Conservation (phyloP, 2,797 vertebrate genomes). For the Synanceia verrucosa region DNA sequence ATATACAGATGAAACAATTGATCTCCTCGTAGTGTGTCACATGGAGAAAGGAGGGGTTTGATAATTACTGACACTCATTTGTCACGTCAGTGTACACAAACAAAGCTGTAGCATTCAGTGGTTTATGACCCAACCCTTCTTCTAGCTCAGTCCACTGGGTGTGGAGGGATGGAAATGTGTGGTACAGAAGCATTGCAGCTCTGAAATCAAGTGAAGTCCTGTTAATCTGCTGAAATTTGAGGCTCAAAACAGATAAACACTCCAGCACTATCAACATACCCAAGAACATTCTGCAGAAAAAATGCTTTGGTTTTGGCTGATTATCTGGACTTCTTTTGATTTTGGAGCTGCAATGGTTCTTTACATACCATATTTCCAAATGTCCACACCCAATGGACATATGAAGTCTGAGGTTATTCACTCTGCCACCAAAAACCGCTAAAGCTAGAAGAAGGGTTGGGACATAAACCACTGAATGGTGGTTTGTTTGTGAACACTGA, state of each 20-base stretch:
- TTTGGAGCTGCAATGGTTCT: background rate
- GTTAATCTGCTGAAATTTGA: too few relatives aligned
- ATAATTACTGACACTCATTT: background rate
- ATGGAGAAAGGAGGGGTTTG: background rate
- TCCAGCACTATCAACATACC: background rate
- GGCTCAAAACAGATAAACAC: background rate
- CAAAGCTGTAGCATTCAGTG: conserved; percentile 1
- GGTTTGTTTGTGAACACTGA: conserved; percentile 2
- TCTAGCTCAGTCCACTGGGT: too few relatives aligned
- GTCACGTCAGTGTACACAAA: background rate
- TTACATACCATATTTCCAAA: background rate
- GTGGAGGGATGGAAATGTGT: too few relatives aligned
- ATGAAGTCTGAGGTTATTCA: background rate
- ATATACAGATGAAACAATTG: background rate
- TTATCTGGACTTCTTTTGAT: background rate
- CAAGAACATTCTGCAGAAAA: background rate
- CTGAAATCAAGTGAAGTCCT: too few relatives aligned
- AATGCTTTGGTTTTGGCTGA: background rate
- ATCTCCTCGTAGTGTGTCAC: background rate
- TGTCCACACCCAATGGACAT: background rate
- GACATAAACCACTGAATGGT: background rate
- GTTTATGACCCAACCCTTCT: background rate
- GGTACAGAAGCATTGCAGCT: too few relatives aligned
- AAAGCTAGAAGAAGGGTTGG: background rate
- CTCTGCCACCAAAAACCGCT: background rate